These are phyloP conservation scores for Ichneumon xanthorius DNA, from an alignment of 2,888 invertebrate species.

Conservation along the genomic window DNA sequence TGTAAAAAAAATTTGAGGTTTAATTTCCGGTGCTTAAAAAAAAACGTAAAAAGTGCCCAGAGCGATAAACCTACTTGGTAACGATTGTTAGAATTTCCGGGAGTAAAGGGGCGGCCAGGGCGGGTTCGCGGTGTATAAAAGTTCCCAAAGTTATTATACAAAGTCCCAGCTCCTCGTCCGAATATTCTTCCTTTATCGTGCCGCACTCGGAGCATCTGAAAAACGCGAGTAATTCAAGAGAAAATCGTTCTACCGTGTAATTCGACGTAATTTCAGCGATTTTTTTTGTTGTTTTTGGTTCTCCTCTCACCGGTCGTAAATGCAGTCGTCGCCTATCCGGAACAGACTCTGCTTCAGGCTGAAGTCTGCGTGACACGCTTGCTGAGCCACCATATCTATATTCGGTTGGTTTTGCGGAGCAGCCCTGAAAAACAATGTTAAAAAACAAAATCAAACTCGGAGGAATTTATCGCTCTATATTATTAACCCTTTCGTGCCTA, in stretches of 20 bases:
- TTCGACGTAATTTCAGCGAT: background rate
- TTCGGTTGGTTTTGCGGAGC: conserved; percentile 78
- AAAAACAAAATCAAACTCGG: background rate
- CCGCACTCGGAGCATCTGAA: conserved; percentile 95
- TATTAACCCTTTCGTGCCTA: too few relatives aligned
- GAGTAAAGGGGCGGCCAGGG: conserved; percentile 96
- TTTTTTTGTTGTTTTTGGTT: background rate
- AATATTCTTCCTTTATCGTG: conserved; percentile 94
- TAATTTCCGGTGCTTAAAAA: background rate
- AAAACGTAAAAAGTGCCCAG: background rate
- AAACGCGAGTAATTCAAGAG: conserved; percentile 3
- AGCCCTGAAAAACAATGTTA: conserved; percentile 74
- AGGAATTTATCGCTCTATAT: too few relatives aligned
- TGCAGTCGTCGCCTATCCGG: conserved; percentile 90
- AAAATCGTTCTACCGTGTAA: background rate
- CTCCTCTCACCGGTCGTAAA: conserved; percentile 87
- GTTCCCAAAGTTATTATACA: conserved; percentile 97
- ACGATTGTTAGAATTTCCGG: conserved; percentile 96
- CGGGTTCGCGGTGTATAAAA: conserved; percentile 98
- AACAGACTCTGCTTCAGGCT: conserved; percentile 88
- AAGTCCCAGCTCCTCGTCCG: conserved; percentile 98
- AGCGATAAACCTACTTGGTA: conserved; percentile 88
- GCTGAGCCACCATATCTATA: conserved; percentile 82
- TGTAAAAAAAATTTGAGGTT: conserved; percentile 77
- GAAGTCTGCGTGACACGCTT: conserved; percentile 86